phyloP scores from a whole-genome alignment of 1,140 invertebrate species.

The Lordiphosa collinella region DNA sequence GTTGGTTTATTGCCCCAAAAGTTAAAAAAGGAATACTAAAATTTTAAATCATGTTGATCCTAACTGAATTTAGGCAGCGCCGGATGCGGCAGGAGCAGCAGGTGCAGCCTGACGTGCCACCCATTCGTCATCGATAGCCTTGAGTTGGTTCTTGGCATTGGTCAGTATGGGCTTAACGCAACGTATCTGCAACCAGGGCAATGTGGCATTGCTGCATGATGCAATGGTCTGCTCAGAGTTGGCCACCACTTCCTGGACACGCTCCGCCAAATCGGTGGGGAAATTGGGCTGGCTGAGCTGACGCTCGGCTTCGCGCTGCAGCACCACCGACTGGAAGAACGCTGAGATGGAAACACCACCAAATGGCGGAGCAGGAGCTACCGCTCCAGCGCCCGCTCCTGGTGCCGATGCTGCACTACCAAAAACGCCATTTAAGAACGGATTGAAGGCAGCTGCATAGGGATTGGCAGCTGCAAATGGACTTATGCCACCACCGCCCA shows the following conservation, averaged over 20 bases:
- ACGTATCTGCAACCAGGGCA: slow-evolving; percentile 67
- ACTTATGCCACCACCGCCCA: slow-evolving; percentile 18
- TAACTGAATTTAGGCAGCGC: slow-evolving; percentile 5
- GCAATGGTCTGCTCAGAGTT: slow-evolving; percentile 35
- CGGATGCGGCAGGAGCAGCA: slow-evolving; percentile 2
- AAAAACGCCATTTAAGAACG: slow-evolving; percentile 57
- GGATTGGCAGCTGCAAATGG: slow-evolving; percentile 60
- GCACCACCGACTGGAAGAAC: slow-evolving; percentile 62
- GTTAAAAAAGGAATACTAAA: slow-evolving; percentile 8
- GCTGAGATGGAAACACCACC: slow-evolving; percentile 51
- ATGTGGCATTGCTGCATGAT: slow-evolving; percentile 31
- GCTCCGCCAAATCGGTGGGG: slow-evolving; percentile 51
- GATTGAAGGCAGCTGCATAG: slow-evolving; percentile 58
- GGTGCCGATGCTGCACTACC: slow-evolving; percentile 30
- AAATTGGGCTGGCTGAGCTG: slow-evolving; percentile 49
- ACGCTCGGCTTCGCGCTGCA: slow-evolving; percentile 60
- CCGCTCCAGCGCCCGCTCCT: slow-evolving; percentile 14
- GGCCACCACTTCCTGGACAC: slow-evolving; percentile 37
- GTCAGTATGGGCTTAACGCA: slow-evolving; percentile 54
- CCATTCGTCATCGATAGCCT: slow-evolving; percentile 60
- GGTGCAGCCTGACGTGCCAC: slow-evolving; percentile 46
- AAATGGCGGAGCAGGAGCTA: slow-evolving; percentile 14
- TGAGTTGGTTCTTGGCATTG: slow-evolving; percentile 57
- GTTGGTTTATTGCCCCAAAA: slow-evolving; percentile 52
- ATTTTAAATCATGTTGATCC: slow-evolving; percentile 5